A percentile compares a stretch with the other conserved stretches of the same genome.
Conservation (phyloP, 64 coral and sea anemone genomes). For the Montipora cactus region DNA sequence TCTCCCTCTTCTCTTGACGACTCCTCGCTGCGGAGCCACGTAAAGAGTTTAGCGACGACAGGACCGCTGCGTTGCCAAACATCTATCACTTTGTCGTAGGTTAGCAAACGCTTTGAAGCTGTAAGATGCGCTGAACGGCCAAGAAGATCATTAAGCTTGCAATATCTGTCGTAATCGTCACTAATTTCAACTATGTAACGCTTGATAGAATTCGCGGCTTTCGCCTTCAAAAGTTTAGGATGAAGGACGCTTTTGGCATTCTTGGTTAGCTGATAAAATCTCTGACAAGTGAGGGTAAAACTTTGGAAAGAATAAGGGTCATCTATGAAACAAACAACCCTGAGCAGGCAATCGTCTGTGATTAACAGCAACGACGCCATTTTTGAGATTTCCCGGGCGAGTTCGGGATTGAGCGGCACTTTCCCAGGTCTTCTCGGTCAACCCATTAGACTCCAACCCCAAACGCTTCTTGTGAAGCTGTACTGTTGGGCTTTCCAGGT, state of each 20-base stretch:
- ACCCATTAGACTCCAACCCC: too few species aligned
- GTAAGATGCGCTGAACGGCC: background rate
- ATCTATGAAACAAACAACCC: constrained; percentile 32
- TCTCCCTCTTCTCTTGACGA: constrained; percentile 3
- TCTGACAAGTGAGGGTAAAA: constrained; percentile 63
- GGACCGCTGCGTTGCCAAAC: constrained; percentile 70
- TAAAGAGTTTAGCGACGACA: constrained; percentile 73
- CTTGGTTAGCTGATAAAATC: constrained; percentile 43
- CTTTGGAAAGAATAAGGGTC: constrained; percentile 29
- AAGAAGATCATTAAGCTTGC: constrained; percentile 21
- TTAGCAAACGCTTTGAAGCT: constrained; percentile 4
- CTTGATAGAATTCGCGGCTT: constrained; percentile 65
- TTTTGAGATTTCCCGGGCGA: too few species aligned
- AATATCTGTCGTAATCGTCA: constrained; percentile 25
- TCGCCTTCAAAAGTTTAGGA: constrained; percentile 32
- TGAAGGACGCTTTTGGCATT: constrained; percentile 44
- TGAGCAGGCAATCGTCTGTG: constrained; percentile 62
- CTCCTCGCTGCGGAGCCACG: constrained; percentile 53
- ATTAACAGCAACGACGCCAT: constrained; percentile 46
- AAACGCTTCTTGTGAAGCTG: too few species aligned
- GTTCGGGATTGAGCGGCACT: too few species aligned
- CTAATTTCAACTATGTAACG: constrained; percentile 2
- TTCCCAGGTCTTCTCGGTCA: too few species aligned
- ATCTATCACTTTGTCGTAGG: constrained; percentile 55
- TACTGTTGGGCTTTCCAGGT: too few species aligned